Evolutionary conservation across 2,113 vertebrate genomes (phyloP).

Genomic region (Caranx ignobilis): DNA sequence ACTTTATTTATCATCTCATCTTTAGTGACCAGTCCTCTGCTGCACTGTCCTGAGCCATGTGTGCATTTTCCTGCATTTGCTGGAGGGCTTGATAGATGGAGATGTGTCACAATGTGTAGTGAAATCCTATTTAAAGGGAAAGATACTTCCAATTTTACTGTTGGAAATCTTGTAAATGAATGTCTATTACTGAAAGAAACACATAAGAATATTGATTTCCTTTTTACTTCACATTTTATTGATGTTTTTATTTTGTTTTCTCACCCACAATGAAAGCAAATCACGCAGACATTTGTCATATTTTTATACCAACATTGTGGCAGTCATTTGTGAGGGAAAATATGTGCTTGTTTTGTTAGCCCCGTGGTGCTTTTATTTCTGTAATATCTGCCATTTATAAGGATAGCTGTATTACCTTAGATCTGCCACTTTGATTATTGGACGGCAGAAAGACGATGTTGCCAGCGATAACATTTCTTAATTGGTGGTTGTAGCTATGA

Average conservation of each 20-base stretch:
- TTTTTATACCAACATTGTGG: background rate
- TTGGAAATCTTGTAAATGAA: slow-evolving; percentile 2
- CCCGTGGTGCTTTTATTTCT: slow-evolving; percentile 6
- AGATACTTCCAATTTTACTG: background rate
- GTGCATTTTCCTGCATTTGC: slow-evolving; percentile 18
- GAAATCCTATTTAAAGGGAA: background rate
- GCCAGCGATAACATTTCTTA: slow-evolving; percentile 18
- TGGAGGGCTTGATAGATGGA: background rate
- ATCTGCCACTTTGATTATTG: background rate
- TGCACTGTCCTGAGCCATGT: slow-evolving; percentile 1
- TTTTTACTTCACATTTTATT: slow-evolving; percentile 16
- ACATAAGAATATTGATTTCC: slow-evolving; percentile 19
- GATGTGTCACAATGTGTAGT: background rate
- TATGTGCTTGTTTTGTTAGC: background rate
- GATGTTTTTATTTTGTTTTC: slow-evolving; percentile 9
- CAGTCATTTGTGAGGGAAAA: slow-evolving; percentile 3
- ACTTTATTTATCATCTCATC: slow-evolving; percentile 5
- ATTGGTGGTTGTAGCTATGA: background rate
- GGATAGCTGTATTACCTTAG: background rate
- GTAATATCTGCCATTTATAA: background rate
- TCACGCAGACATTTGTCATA: background rate
- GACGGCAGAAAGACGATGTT: slow-evolving; percentile 5
- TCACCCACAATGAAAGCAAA: background rate
- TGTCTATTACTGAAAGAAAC: background rate
- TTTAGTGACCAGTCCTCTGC: background rate